Evolutionary conservation across 1,140 invertebrate species (phyloP).

Genomic region (Bombus haemorrhoidalis): DNA sequence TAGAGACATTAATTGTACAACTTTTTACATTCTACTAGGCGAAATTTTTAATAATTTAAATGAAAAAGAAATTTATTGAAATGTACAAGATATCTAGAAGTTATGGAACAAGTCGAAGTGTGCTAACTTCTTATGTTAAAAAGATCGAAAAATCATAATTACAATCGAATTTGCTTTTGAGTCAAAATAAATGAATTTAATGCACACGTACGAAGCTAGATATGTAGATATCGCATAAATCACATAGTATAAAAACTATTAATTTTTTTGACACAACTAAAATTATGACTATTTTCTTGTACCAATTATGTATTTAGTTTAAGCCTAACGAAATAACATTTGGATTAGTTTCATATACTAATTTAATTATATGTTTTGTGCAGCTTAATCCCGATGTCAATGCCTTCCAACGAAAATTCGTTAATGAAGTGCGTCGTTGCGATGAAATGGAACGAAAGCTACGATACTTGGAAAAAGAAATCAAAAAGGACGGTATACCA

Average conservation of each 20-base stretch:
- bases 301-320: no score
- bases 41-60: neutral
- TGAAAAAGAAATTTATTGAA: neutral
- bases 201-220: no score
- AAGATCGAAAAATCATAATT: no score
- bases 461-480: slow-evolving; percentile 98
- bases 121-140: no score
- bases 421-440: slow-evolving; percentile 94
- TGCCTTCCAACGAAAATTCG: slow-evolving; percentile 97
- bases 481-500: slow-evolving; percentile 98
- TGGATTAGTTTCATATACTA: neutral
- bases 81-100: neutral
- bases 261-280: no score
- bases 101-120: neutral
- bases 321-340: no score
- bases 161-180: no score
- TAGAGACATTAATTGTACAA: neutral
- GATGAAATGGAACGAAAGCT: slow-evolving; percentile 97
- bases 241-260: no score
- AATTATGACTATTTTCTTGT: no score
- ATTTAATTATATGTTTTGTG: neutral
- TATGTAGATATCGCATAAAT: no score
- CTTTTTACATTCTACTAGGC: neutral
- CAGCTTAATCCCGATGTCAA: slow-evolving; percentile 97
- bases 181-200: no score